Evolutionary conservation across 2,113 vertebrate species (phyloP).

Genomic region (Morone chrysops): DNA sequence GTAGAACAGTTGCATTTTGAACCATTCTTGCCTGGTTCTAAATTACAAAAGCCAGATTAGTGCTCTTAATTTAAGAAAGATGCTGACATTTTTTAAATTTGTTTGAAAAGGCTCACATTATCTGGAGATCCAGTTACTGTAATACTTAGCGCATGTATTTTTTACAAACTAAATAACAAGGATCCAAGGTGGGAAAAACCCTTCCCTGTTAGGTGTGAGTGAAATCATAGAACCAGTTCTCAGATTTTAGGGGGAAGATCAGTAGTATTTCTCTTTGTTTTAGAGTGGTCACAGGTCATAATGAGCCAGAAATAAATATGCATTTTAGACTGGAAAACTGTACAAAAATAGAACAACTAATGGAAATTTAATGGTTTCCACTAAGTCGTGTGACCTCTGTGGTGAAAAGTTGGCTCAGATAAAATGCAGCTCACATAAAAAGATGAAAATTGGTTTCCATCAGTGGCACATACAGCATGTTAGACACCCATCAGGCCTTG

Average conservation of each 20-base stretch:
- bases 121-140: neutral
- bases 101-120: neutral
- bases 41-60: neutral
- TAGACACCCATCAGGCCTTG: neutral
- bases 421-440: conserved; percentile 11
- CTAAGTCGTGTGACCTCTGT: conserved; percentile 2
- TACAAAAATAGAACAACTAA: conserved; percentile 15
- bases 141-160: neutral
- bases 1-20: neutral
- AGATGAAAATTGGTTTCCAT: conserved; percentile 27
- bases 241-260: conserved; percentile 2
- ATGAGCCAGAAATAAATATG: neutral
- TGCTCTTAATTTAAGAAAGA: neutral
- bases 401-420: conserved; percentile 8
- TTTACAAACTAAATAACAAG: neutral
- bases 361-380: conserved; percentile 34
- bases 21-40: neutral
- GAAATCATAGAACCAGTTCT: conserved; percentile 1
- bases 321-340: neutral
- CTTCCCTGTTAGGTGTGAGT: neutral
- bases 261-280: neutral
- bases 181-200: neutral
- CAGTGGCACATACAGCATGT: conserved; percentile 20
- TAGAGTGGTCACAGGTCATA: conserved; percentile 1
- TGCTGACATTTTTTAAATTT: neutral